Conservation (phyloP, 2,113 vertebrate genomes). For the Amphilophus citrinellus region DNA sequence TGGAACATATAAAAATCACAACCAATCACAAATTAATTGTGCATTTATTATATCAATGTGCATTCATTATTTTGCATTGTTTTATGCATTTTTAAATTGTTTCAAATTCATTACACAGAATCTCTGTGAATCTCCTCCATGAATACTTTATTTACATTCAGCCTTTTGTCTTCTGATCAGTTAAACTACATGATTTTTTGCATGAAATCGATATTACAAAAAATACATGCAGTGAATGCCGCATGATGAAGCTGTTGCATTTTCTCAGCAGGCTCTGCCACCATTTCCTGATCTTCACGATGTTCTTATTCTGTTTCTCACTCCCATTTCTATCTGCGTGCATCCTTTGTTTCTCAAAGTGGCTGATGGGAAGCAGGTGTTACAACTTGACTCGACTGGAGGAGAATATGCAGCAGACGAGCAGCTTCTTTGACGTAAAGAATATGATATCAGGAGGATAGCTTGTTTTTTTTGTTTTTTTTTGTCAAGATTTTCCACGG, state of each 20-base stretch:
- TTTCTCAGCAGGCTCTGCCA: slow-evolving; percentile 29
- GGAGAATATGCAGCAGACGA: neutral
- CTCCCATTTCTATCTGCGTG: slow-evolving; percentile 29
- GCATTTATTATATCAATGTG: neutral
- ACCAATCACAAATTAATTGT: neutral
- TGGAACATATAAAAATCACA: neutral
- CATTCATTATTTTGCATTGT: neutral
- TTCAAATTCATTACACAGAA: neutral
- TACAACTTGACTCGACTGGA: slow-evolving; percentile 28
- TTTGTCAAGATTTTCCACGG: neutral
- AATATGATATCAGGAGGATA: neutral
- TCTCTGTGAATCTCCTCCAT: neutral
- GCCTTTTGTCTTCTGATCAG: neutral
- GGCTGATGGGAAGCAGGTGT: slow-evolving; percentile 27
- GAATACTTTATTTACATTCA: neutral
- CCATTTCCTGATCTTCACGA: slow-evolving; percentile 30
- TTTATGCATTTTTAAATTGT: neutral
- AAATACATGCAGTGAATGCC: neutral
- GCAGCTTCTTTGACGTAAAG: neutral
- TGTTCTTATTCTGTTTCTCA: slow-evolving; percentile 21
- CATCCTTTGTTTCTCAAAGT: slow-evolving; percentile 40
- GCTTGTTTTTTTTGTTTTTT: neutral
- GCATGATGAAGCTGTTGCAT: neutral
- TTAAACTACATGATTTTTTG: neutral
- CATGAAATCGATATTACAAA: slow-evolving; percentile 5